These are phyloP conservation scores for Echinarachnius parma DNA, from an alignment of 53 echinoderm and acorn worm genomes.

Conservation along the genomic window DNA sequence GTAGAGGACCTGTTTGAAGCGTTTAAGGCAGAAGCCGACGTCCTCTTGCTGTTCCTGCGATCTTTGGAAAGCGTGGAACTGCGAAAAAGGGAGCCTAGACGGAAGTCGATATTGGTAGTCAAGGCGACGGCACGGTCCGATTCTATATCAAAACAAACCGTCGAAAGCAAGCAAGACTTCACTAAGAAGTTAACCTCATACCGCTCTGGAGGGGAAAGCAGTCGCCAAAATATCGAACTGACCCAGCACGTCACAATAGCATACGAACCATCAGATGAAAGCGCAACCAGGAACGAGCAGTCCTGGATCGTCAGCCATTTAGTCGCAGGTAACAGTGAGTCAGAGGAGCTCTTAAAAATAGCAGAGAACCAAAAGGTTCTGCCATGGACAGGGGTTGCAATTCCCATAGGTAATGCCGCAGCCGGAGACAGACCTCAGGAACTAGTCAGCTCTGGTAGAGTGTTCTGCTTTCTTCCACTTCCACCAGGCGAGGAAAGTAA, in stretches of 20 bases:
- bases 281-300: background rate
- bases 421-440: background rate
- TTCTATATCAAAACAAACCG: no score
- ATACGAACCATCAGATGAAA: background rate
- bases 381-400: constrained; percentile 43
- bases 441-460: constrained; percentile 37
- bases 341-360: constrained; percentile 7
- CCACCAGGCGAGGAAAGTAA: constrained; percentile 61
- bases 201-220: background rate
- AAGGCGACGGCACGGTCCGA: no score
- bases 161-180: no score
- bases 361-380: constrained; percentile 1
- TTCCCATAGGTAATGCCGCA: constrained; percentile 12
- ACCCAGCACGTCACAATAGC: background rate
- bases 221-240: background rate
- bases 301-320: constrained; percentile 21
- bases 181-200: no score
- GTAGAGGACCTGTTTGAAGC: constrained; percentile 45
- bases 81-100: no score
- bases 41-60: constrained; percentile 70
- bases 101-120: no score
- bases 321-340: background rate
- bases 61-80: constrained; percentile 36
- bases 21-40: constrained; percentile 65
- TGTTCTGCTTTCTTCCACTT: constrained; percentile 86